Conservation (phyloP, 2,797 vertebrate species). For the Synaphobranchus kaupii region DNA sequence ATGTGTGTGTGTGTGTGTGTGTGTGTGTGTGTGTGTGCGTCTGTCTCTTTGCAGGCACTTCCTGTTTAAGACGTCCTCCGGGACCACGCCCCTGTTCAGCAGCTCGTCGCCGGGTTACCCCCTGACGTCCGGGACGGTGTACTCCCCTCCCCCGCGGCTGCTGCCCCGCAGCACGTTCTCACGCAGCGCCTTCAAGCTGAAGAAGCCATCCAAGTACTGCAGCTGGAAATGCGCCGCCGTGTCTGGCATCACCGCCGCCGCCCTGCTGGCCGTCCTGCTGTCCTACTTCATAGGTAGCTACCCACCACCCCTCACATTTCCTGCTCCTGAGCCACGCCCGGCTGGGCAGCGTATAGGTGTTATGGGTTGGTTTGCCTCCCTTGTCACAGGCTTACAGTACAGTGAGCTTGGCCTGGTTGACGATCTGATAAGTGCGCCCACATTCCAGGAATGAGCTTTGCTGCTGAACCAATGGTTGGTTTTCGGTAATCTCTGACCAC, state of each 20-base stretch:
- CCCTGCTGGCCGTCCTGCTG: constrained; percentile 81
- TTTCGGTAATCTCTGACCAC: too few species aligned
- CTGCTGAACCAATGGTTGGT: too few species aligned
- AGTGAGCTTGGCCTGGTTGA: too few species aligned
- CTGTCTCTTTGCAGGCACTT: constrained; percentile 74
- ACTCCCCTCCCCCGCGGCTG: constrained; percentile 85
- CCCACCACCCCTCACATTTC: neutral
- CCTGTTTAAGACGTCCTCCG: constrained; percentile 88
- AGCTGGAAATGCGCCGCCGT: constrained; percentile 90
- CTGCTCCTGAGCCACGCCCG: neutral
- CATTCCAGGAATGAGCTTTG: too few species aligned
- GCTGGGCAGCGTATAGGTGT: neutral
- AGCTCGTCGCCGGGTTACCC: constrained; percentile 87
- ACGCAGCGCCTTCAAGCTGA: constrained; percentile 88
- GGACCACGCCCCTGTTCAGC: constrained; percentile 87
- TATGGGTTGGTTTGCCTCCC: too few species aligned
- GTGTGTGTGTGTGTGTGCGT: neutral
- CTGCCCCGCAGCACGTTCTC: constrained; percentile 88
- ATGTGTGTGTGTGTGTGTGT: neutral
- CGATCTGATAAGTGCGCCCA: neutral
- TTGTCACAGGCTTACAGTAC: too few species aligned
- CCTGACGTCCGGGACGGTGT: constrained; percentile 85
- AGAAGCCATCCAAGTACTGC: constrained; percentile 88
- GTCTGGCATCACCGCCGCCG: constrained; percentile 80
- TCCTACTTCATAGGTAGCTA: constrained; percentile 87